phyloP scores from a whole-genome alignment of 2,113 vertebrate genomes.

The Petrocephalus zakoni region DNA sequence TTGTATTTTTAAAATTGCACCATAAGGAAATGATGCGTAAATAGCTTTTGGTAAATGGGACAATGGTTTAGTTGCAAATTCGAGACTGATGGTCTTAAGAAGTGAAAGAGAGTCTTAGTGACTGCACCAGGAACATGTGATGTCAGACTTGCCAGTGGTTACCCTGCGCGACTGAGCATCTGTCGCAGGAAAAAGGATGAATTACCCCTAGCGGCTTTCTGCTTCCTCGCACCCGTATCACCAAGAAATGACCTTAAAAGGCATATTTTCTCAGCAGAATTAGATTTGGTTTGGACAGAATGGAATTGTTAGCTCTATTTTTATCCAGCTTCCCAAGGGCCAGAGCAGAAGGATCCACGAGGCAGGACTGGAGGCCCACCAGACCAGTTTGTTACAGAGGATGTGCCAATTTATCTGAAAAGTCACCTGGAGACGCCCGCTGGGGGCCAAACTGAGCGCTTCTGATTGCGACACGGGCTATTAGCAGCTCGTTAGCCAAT shows the following conservation, averaged over 20 bases:
- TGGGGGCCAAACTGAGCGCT: neutral
- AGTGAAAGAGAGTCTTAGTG: conserved; percentile 21
- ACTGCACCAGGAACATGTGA: neutral
- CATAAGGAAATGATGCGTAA: neutral
- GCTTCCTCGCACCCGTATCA: conserved; percentile 18
- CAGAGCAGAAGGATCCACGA: neutral
- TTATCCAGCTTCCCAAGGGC: conserved; percentile 20
- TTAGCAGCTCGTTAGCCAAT: neutral
- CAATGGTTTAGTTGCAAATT: conserved; percentile 25
- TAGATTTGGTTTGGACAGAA: conserved; percentile 34
- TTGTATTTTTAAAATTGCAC: neutral
- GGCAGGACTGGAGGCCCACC: neutral
- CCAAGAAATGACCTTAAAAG: conserved; percentile 32
- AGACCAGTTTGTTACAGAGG: neutral
- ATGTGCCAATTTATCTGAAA: conserved; percentile 9
- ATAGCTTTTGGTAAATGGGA: neutral
- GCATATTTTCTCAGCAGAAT: conserved; percentile 23
- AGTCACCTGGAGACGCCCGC: neutral
- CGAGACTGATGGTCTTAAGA: conserved; percentile 30
- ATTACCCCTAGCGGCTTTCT: conserved; percentile 24
- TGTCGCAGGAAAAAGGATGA: conserved; percentile 28
- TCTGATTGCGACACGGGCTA: neutral
- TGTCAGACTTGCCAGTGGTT: conserved; percentile 11
- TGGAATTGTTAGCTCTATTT: conserved; percentile 26
- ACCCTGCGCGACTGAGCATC: conserved; percentile 29